Evolutionary conservation across 2,888 invertebrate genomes (phyloP), one percentile per base, ranked within the genome.

Genomic region (Prenolepis imparis): DNA sequence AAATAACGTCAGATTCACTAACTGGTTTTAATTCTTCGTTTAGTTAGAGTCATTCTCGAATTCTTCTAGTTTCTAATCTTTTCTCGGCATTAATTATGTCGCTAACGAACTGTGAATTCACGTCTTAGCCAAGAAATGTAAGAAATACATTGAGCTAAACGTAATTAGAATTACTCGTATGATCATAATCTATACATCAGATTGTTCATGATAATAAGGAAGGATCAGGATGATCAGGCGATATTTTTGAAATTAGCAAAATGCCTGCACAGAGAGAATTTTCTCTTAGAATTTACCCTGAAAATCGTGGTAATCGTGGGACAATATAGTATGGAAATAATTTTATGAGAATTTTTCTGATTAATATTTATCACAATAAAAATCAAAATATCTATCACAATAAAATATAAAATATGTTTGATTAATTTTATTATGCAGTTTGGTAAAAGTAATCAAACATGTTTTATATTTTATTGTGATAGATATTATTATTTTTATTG

Each of bases 241-340:
- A 52, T 61, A 82, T 64, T 66, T 75, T 75, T 61, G 15, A 67
- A 80, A 39, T 63, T 39, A 24, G 18, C 41, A 70, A 66, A 57
- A 44, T 41, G 41, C 11, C 44, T n/a, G 5, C n/a, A n/a, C n/a
- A n/a, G n/a, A n/a, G n/a, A n/a, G n/a, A n/a, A n/a, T n/a, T n/a
- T n/a, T n/a, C n/a, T n/a, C n/a, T n/a, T n/a, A n/a, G n/a, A n/a
- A n/a, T n/a, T n/a, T n/a, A n/a, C n/a, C n/a, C n/a, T n/a, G n/a
- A n/a, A n/a, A n/a, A n/a, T n/a, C n/a, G n/a, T n/a, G n/a, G n/a
- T n/a, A n/a, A n/a, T n/a, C n/a, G n/a, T n/a, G n/a, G n/a, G n/a
- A n/a, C n/a, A n/a, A n/a, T n/a, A n/a, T n/a, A n/a, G n/a, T n/a
- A n/a, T n/a, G n/a, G n/a, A n/a, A n/a, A n/a, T n/a, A n/a, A n/a